Evolutionary conservation across 2,888 invertebrate species (phyloP), one percentile per base, ranked within the genome.

Genomic region (Geophilus truncorum): DNA sequence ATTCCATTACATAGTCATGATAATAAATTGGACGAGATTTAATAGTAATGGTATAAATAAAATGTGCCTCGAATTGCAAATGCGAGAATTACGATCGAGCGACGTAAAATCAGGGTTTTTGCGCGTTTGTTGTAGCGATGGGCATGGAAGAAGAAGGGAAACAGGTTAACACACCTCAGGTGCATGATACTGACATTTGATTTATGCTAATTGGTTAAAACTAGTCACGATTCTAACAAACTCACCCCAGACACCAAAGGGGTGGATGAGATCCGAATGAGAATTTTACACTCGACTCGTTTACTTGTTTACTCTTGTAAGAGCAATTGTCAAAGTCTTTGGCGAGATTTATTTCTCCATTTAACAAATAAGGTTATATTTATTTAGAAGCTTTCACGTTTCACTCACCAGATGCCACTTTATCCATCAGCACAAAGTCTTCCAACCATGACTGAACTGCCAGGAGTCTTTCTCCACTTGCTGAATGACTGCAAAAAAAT

Each of bases 371-470:
- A n/a, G n/a, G n/a, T 32, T 32, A 6, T 32, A 32, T 32, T 32
- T 32, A 9, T 32, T 32, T n/a, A n/a, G n/a, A n/a, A n/a, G n/a
- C n/a, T n/a, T n/a, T n/a, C n/a, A n/a, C n/a, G n/a, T n/a, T 32
- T 32, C 9, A 40, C 40, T 40, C 40, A 40, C 40, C 40, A 40
- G 40, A 9, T 12, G 40, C 15, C 40, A 15, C 40, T 40, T 40
- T 40, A 12, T 40, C 15, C 2, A 32, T 21, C 77, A 28, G 12
- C 10, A 77, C 32, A 15, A 32, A 77, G 12, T 28, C 77, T 15
- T 77, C 77, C 10, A 77, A n/a, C 77, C 77, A 77, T 10, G 30
- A 30, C n/a, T 77, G 28, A 18, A 77, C 77, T 9, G 77, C 77
- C 1, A 77, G n/a, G 9, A 77, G 32, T 21, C 77, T 5, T 28